Conservation (phyloP, 1,140 invertebrate genomes). For the Drosophila asahinai region DNA sequence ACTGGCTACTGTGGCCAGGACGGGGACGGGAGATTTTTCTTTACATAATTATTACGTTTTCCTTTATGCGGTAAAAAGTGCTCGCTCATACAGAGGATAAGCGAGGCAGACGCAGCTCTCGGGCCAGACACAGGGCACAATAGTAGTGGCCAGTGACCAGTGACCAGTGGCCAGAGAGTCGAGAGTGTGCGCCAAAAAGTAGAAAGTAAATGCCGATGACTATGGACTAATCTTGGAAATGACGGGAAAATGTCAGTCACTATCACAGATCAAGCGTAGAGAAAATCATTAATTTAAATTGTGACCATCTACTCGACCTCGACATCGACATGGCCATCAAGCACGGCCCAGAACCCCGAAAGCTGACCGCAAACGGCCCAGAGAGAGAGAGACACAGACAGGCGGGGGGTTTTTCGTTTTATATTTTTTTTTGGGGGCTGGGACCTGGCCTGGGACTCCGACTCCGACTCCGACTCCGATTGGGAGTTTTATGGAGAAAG, state of each 20-base stretch:
- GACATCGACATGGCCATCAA: constrained; percentile 36
- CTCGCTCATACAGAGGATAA: constrained; percentile 68
- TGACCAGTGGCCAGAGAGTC: background rate
- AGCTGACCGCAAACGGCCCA: constrained; percentile 21
- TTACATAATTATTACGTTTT: constrained; percentile 81
- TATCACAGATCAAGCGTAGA: constrained; percentile 82
- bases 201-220: constrained; percentile 81
- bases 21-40: constrained; percentile 49
- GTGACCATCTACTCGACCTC: constrained; percentile 72
- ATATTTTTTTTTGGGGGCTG: constrained; percentile 13
- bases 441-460: constrained; percentile 3
- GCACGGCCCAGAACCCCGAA: constrained; percentile 46
- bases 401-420: constrained; percentile 18
- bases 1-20: constrained; percentile 53
- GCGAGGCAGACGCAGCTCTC: constrained; percentile 34
- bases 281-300: constrained; percentile 84
- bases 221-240: constrained; percentile 78
- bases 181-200: constrained; percentile 52
- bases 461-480: background rate
- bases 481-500: constrained; percentile 36
- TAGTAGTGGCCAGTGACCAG: constrained; percentile 19
- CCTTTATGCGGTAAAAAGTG: constrained; percentile 59
- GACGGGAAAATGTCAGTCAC: constrained; percentile 81
- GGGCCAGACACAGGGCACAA: constrained; percentile 43
- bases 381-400: constrained; percentile 51